Evolutionary conservation across 2,888 invertebrate species (phyloP), one percentile per base, ranked within the genome.

Genomic region (Acrobasis suavella): DNA sequence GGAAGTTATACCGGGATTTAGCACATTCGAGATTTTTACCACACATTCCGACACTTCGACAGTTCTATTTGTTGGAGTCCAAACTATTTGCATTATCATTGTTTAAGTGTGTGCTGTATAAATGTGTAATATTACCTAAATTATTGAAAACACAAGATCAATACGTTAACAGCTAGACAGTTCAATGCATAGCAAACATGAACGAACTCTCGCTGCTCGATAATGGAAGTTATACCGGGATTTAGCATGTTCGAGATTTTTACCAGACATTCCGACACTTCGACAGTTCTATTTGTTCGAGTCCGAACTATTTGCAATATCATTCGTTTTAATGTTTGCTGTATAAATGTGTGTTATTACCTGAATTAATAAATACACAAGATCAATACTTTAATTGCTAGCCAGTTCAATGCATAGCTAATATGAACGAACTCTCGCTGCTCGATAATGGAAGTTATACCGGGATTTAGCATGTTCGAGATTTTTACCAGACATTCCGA

Each of bases 401-500:
- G 56, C 42, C 56, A 56, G 56, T 42, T 56, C 56, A 56, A 56
- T 56, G 56, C 56, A 56, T 56, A 56, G 55, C 55, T 39, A 55
- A 55, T 39, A 37, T n/a, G 39, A 42, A 42, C 42, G 17, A 42
- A 56, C 17, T 52, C 56, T 32, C 54, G n/a, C 54, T 54, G 37
- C 54, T 56, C 42, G 42, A 42, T 42, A 56, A 17, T 56, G 42
- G 17, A 42, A 42, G 42, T 56, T 56, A 56, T 56, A 12, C 12
- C 12, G 12, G 1, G 42, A 14, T 42, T 42, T 12, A 12, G 42
- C 12, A 42, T 12, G 12, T 42, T 12, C 12, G 14, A 14, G 9
- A 39, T 39, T 39, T 42, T 42, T 42, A 12, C 10, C 14, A 42
- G n/a, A n/a, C n/a, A n/a, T n/a, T n/a, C n/a, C n/a, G 42, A 42